Percentiles rank a stretch among this genome's conserved stretches.
Evolutionary conservation across 2,113 vertebrate genomes (phyloP).

Genomic region (Erpornis zantholeuca): DNA sequence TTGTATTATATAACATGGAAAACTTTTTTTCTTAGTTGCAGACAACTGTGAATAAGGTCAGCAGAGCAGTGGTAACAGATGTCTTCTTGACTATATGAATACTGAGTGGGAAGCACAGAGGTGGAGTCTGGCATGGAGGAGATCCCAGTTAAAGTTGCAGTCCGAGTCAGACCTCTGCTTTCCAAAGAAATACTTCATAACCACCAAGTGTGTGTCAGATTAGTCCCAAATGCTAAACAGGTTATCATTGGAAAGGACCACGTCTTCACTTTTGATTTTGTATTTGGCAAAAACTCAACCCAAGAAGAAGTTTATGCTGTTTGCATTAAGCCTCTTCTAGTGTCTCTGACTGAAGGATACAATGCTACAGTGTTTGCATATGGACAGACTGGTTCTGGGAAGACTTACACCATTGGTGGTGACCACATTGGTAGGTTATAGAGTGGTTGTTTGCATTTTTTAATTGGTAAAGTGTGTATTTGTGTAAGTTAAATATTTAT

Average conservation of each 20-base stretch:
- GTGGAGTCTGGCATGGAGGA: slow-evolving; percentile 75
- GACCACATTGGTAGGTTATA: slow-evolving; percentile 77
- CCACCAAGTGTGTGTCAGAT: slow-evolving; percentile 82
- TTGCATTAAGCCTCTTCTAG: slow-evolving; percentile 84
- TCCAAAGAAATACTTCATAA: slow-evolving; percentile 84
- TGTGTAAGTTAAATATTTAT: background rate
- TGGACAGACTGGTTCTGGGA: slow-evolving; percentile 93
- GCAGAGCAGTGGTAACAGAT: background rate
- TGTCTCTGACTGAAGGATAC: slow-evolving; percentile 81
- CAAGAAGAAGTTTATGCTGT: slow-evolving; percentile 85
- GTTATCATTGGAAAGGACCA: slow-evolving; percentile 82
- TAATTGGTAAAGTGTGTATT: background rate
- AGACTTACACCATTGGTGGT: slow-evolving; percentile 88
- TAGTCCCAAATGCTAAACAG: slow-evolving; percentile 78
- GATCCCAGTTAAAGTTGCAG: slow-evolving; percentile 84
- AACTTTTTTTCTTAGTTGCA: slow-evolving; percentile 15
- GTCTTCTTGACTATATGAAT: background rate
- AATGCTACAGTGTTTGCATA: slow-evolving; percentile 92
- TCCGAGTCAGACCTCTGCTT: slow-evolving; percentile 88
- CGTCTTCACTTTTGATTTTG: slow-evolving; percentile 87
- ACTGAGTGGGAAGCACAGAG: background rate
- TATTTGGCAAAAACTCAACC: slow-evolving; percentile 82
- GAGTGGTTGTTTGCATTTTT: background rate
- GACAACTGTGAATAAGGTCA: background rate
- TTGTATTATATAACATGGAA: background rate